phyloP scores from a whole-genome alignment of 2,797 vertebrate species.

The Orestias chungarensis region DNA sequence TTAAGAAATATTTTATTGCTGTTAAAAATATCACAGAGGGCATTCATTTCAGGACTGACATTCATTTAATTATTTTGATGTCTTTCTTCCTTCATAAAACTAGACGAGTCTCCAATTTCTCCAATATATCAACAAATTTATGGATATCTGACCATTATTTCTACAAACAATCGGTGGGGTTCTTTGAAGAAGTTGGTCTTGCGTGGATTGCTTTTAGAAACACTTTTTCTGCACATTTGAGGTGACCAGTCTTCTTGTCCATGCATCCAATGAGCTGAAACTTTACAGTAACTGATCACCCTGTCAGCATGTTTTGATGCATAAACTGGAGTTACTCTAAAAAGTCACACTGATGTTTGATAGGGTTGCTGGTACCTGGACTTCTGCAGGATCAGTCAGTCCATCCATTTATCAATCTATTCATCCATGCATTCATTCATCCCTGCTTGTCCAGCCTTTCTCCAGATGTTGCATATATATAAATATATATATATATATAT shows the following conservation, averaged over 20 bases:
- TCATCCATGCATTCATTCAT: too few species aligned
- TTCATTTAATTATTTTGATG: not conserved
- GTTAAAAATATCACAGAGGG: conserved; percentile 21
- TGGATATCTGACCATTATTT: not conserved
- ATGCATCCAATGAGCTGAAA: not conserved
- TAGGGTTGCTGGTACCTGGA: not conserved
- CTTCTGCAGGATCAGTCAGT: not conserved
- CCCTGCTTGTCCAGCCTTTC: not conserved
- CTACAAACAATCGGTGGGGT: not conserved
- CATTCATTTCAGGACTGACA: conserved; percentile 8
- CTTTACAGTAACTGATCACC: not conserved
- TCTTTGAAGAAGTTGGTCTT: not conserved
- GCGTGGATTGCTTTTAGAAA: not conserved
- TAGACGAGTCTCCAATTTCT: not conserved
- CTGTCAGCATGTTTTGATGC: not conserved
- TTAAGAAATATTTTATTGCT: conserved; percentile 20
- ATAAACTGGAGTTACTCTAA: not conserved
- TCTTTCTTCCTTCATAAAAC: not conserved
- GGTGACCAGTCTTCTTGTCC: not conserved
- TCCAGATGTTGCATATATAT: too few species aligned
- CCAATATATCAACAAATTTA: too few species aligned
- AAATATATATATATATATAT: too few species aligned
- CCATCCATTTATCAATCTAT: too few species aligned
- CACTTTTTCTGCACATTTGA: not conserved
- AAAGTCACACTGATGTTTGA: not conserved